Evolutionary conservation across 2,888 invertebrate species (phyloP).

Genomic region (Prenolepis imparis): DNA sequence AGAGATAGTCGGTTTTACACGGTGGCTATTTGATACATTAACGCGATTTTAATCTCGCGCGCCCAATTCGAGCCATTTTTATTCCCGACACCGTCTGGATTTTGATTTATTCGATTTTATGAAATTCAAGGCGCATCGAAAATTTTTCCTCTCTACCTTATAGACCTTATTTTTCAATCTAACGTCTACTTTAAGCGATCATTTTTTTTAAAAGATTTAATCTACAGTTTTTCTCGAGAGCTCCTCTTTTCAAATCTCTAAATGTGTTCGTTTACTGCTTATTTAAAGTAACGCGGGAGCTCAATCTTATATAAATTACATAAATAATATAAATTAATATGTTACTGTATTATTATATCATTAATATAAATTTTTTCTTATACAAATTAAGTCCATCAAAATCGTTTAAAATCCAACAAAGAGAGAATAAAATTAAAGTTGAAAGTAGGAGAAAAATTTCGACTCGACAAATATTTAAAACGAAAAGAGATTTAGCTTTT

Average conservation of each 20-base stretch:
- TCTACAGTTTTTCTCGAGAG: not conserved
- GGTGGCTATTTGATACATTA: constrained; percentile 17
- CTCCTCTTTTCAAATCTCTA: not conserved
- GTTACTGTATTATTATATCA: no score
- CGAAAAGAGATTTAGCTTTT: no score
- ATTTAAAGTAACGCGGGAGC: not conserved
- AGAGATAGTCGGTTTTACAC: constrained; percentile 24
- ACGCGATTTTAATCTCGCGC: constrained; percentile 16
- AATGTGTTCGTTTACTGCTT: not conserved
- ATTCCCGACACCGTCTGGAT: not conserved
- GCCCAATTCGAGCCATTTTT: not conserved
- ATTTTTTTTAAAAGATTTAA: not conserved
- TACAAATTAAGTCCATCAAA: not conserved
- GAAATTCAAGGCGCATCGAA: not conserved
- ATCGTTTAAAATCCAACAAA: not conserved
- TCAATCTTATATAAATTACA: not conserved
- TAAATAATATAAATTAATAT: no score
- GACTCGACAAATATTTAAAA: not conserved
- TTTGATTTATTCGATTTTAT: not conserved
- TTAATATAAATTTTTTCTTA: not conserved
- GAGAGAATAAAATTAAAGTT: not conserved
- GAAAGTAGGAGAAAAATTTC: not conserved
- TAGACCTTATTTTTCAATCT: not conserved
- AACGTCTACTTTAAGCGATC: not conserved
- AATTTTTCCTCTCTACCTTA: not conserved